Base-by-base conservation (phyloP, 2,888 invertebrate species). In the Teleiodes luculella region DNA sequence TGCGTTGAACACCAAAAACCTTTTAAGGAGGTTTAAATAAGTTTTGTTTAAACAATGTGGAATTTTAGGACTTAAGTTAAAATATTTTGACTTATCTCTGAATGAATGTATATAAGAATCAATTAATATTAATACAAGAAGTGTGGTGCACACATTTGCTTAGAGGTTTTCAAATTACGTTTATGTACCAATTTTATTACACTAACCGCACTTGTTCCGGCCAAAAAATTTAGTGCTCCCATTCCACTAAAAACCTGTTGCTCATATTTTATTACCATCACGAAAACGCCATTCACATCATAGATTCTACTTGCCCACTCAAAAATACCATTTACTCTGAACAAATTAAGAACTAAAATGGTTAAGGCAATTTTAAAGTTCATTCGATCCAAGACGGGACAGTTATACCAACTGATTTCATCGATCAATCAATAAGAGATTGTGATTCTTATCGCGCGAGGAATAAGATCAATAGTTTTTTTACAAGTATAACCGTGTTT, bases 401-500 rank as follows among this genome's bases (percentile, higher is more conserved):
- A 74, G 75, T 77, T 74, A 76, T 62, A 72, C 68, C 64, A 70
- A 73, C 74, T 72, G 60, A 64, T 66, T 62, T 56, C 59, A 58
- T 20, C 31, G 16, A 35, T 47, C 47, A 33, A 47, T 61, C 55
- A 48, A 39, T 39, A 39, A 58, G 41, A 54, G 54, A 66, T 64
- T 58, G 51, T 58, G 59, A 62, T 57, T 59, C 28, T 49, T 49
- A 49, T 37, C 37, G 37, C 14, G 6, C 10, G 8, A 28, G 11
- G 37, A 49, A 58, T 69, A 73, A 66, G 63, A 65, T 61, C 53
- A 24, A 49, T 49, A 52, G 61, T 56, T 37, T 46, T 52, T 20
- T 31, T 43, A n/a, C 3, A 43, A 48, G 43, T 14, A 24, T 50
- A 53, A 57, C 57, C 60, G 58, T 60, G 52, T 57, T 56, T 57